phyloP scores from a whole-genome alignment of 2,113 vertebrate genomes.

The Muntiacus reevesi region DNA sequence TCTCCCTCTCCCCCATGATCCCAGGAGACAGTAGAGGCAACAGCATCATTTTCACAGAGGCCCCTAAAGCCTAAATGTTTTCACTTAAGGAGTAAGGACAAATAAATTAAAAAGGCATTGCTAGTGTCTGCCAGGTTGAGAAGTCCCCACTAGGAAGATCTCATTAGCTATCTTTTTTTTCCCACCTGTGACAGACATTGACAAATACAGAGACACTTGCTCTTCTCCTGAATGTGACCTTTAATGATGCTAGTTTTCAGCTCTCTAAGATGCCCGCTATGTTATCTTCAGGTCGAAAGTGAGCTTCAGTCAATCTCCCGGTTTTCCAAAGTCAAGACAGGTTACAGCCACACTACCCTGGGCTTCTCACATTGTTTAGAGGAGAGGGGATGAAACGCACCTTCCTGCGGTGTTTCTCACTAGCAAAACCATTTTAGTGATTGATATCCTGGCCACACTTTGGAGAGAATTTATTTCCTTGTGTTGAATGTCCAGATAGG shows the following conservation, averaged over 20 bases:
- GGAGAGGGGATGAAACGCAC: not conserved
- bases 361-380: not conserved
- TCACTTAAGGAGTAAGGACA: not conserved
- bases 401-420: not conserved
- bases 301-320: not conserved
- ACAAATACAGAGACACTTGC: not conserved
- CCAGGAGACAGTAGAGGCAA: not conserved
- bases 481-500: not conserved
- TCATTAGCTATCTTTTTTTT: not conserved
- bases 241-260: not conserved
- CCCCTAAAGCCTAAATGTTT: not conserved
- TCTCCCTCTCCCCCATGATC: not conserved
- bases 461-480: not conserved
- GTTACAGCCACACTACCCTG: not conserved
- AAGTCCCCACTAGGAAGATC: not conserved
- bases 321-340: not conserved
- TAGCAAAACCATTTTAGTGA: not conserved
- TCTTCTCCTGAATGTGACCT: constrained; percentile 20
- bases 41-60: not conserved
- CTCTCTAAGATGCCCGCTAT: not conserved
- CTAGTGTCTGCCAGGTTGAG: not conserved
- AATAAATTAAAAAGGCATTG: not conserved
- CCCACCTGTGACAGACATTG: not conserved
- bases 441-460: not conserved
- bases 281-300: not conserved